Evolutionary conservation across 92 coral and sea anemone genomes (phyloP), one percentile per base, ranked within the genome.

Genomic region (Virgularia gustaviana): DNA sequence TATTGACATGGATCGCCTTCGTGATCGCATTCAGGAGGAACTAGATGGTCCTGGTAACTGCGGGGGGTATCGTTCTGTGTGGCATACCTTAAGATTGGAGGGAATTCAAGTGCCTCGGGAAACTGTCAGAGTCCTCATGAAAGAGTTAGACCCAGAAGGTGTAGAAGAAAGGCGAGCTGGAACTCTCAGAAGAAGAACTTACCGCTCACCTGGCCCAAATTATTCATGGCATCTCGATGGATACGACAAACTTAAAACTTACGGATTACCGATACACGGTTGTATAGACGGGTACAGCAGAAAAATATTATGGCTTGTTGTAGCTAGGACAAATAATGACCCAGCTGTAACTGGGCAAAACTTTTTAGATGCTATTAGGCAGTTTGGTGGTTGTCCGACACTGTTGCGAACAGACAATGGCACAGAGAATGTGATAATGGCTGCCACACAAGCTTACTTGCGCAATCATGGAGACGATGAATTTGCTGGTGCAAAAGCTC

Each of bases 41-140:
- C 56, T 77, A 45, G 56, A 53, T 27, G 76, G 81, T 11, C 75
- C 76, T 20, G 65, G 81, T 49, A 51, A 59, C 56, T 52, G 62
- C 34, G 63, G 65, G 53, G 75, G 76, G 39, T 65, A 77, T 77
- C 75, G 65, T 53, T 77, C 55, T 23, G 64, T 51, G 22, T 77
- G 75, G 76, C 81, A 77, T 65, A 34, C 79, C 58, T 49, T 74
- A 35, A 74, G 79, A 67, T 52, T 77, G 81, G 66, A 63, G 34
- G 81, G 64, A 27, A 77, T 63, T 32, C 75, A 77, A 49, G 81
- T 65, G 54, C 81, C 75, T 51, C n/a, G n/a, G n/a, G n/a, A n/a
- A n/a, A n/a, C n/a, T n/a, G n/a, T n/a, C n/a, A n/a, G n/a, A n/a
- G n/a, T n/a, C n/a, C n/a, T n/a, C n/a, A n/a, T n/a, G n/a, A n/a